These are phyloP conservation scores for Cryptocheilus praepositus DNA, from an alignment of 2,888 invertebrate species.

Conservation along the genomic window DNA sequence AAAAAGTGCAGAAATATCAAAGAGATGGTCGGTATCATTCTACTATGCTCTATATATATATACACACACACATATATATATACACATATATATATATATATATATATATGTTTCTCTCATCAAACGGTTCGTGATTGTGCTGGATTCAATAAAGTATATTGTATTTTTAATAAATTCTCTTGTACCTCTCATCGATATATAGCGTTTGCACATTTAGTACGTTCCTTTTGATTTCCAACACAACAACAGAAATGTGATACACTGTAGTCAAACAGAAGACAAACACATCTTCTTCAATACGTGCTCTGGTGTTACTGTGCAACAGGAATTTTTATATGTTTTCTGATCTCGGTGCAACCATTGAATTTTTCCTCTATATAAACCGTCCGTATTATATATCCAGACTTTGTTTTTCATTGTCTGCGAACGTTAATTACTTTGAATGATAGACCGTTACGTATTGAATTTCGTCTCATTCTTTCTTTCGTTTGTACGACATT, in stretches of 20 bases:
- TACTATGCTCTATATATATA: conserved; percentile 39
- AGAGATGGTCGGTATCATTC: conserved; percentile 38
- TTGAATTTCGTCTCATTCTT: conserved; percentile 19
- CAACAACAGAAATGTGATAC: conserved; percentile 49
- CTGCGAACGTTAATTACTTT: conserved; percentile 17
- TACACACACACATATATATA: neutral
- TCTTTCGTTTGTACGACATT: conserved; percentile 36
- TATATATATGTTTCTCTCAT: conserved; percentile 36
- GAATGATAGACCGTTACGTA: conserved; percentile 21
- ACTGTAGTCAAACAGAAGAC: conserved; percentile 56
- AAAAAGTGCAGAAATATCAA: conserved; percentile 45
- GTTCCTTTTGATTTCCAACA: conserved; percentile 44
- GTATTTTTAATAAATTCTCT: conserved; percentile 15
- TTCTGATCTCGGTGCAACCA: conserved; percentile 20
- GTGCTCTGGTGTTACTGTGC: conserved; percentile 59
- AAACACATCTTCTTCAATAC: conserved; percentile 58
- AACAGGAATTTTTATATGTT: conserved; percentile 58
- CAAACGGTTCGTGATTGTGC: conserved; percentile 53
- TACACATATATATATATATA: neutral
- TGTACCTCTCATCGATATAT: conserved; percentile 12
- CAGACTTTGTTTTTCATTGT: neutral
- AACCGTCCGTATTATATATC: conserved; percentile 2
- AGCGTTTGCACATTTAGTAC: conserved; percentile 14
- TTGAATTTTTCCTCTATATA: neutral
- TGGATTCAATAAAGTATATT: conserved; percentile 34